Conservation (phyloP, 2,888 invertebrate species). For the Eumacrocentrus americanus region DNA sequence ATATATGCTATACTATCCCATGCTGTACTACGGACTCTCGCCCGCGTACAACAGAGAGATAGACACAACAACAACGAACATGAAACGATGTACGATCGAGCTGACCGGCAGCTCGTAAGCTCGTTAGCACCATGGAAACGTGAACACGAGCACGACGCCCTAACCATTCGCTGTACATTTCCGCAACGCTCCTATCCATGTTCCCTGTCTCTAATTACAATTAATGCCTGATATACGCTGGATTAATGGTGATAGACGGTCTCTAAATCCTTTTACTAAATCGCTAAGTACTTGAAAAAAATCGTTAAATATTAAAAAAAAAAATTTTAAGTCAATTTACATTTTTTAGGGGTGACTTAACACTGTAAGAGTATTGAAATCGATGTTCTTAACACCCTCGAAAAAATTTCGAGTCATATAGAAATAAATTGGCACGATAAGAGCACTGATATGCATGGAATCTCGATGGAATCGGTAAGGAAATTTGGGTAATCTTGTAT, state of each 20-base stretch:
- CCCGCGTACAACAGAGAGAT: too few relatives aligned
- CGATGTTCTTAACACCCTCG: neutral
- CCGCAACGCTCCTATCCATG: constrained; percentile 17
- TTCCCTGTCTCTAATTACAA: constrained; percentile 26
- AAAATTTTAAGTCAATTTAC: neutral
- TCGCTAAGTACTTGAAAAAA: neutral
- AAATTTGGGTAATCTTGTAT: constrained; percentile 25
- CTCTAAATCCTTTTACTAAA: neutral
- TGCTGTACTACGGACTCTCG: neutral
- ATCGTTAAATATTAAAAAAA: constrained; percentile 3
- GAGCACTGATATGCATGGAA: neutral
- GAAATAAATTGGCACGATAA: constrained; percentile 24
- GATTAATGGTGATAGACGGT: constrained; percentile 23
- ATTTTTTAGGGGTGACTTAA: neutral
- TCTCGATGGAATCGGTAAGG: constrained; percentile 16
- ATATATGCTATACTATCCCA: too few relatives aligned
- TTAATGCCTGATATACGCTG: constrained; percentile 22
- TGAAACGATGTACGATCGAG: constrained; percentile 27
- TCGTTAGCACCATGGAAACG: constrained; percentile 29
- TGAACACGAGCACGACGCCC: constrained; percentile 14
- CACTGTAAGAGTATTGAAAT: too few relatives aligned
- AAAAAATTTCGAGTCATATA: constrained; percentile 5
- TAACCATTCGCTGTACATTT: constrained; percentile 14
- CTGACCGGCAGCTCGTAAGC: constrained; percentile 28
- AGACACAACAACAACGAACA: constrained; percentile 26